Evolutionary conservation across 2,113 vertebrate species (phyloP).

Genomic region (Sebastes schlegelii): DNA sequence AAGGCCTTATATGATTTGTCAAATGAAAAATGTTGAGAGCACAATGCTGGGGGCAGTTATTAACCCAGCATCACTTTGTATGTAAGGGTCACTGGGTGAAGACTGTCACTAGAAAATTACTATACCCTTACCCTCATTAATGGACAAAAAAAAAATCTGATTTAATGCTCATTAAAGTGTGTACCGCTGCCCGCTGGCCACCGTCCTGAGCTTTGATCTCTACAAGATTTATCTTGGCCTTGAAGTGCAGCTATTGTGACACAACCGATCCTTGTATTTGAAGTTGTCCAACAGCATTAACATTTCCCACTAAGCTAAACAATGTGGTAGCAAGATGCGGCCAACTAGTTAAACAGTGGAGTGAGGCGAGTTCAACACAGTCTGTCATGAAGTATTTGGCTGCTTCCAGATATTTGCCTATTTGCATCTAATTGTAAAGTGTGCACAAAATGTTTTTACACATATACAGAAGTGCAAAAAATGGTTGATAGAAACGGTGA

Average conservation of each 20-base stretch:
- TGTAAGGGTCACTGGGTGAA: conserved; percentile 60
- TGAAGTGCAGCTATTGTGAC: conserved; percentile 53
- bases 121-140: conserved; percentile 63
- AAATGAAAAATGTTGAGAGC: conserved; percentile 44
- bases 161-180: conserved; percentile 75
- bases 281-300: conserved; percentile 27
- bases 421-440: not conserved
- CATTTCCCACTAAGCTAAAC: conserved; percentile 32
- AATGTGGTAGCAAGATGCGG: conserved; percentile 12
- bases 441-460: not conserved
- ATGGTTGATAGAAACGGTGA: not conserved
- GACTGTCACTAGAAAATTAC: conserved; percentile 61
- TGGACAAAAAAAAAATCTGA: conserved; percentile 57
- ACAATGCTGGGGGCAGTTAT: conserved; percentile 25
- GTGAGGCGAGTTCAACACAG: conserved; percentile 6
- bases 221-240: conserved; percentile 65
- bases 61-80: conserved; percentile 53
- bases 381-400: conserved; percentile 7
- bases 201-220: conserved; percentile 72
- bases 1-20: conserved; percentile 21
- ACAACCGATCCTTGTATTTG: conserved; percentile 48
- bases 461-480: not conserved
- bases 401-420: not conserved
- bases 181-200: conserved; percentile 54
- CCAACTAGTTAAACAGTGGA: conserved; percentile 7